Percentiles rank a stretch among this genome's conserved stretches.
These are phyloP conservation scores for Melipona beecheii DNA, from an alignment of 2,888 invertebrate species.

Conservation along the genomic window DNA sequence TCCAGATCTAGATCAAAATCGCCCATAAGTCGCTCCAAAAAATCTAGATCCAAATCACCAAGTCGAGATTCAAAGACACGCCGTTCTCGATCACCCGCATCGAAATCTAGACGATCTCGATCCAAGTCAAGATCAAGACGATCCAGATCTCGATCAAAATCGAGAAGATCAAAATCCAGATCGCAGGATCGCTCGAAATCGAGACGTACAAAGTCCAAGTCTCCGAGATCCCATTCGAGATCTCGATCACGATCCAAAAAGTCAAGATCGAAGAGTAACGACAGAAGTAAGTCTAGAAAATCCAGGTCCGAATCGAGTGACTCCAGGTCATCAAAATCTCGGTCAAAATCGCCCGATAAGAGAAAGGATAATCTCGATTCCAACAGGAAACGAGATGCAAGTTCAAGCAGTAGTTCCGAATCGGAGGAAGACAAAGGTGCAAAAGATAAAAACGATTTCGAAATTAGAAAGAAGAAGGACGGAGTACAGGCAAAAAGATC, in stretches of 20 bases:
- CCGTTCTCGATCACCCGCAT: slow-evolving; percentile 74
- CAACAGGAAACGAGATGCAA: slow-evolving; percentile 72
- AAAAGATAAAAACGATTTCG: slow-evolving; percentile 87
- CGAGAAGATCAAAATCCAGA: slow-evolving; percentile 78
- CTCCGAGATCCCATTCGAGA: slow-evolving; percentile 76
- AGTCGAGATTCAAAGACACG: slow-evolving; percentile 74
- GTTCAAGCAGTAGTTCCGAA: slow-evolving; percentile 76
- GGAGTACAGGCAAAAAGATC: slow-evolving; percentile 95
- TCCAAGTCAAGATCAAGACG: slow-evolving; percentile 76
- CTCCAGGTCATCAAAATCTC: slow-evolving; percentile 79
- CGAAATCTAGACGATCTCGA: slow-evolving; percentile 69
- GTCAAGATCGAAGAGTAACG: slow-evolving; percentile 80
- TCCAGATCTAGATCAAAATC: slow-evolving; percentile 80
- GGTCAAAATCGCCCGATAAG: slow-evolving; percentile 80
- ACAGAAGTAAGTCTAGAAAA: slow-evolving; percentile 83
- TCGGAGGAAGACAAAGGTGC: slow-evolving; percentile 78
- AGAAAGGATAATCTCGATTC: slow-evolving; percentile 75
- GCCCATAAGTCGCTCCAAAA: slow-evolving; percentile 76
- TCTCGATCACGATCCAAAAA: slow-evolving; percentile 80
- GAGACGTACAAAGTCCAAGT: slow-evolving; percentile 78
- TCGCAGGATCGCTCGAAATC: slow-evolving; percentile 78
- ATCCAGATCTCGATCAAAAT: slow-evolving; percentile 75
- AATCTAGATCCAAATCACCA: slow-evolving; percentile 81
- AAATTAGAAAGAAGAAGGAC: slow-evolving; percentile 91
- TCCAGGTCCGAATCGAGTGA: slow-evolving; percentile 81